Percentiles rank a stretch among this genome's conserved stretches.
Conservation (phyloP, 2,797 vertebrate genomes). For the Artibeus lituratus region DNA sequence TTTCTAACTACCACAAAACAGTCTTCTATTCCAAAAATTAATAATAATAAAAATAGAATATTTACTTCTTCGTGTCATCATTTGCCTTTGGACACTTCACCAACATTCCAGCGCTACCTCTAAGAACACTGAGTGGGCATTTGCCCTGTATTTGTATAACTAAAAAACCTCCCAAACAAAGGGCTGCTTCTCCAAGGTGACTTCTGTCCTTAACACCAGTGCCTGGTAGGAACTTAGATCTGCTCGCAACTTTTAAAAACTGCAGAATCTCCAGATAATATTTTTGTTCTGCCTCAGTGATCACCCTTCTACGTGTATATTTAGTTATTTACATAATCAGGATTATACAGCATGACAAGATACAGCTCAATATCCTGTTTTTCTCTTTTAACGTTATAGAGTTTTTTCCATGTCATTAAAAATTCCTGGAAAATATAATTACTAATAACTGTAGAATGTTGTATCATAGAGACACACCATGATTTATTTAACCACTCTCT, state of each 20-base stretch:
- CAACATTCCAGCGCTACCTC: background rate
- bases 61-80: background rate
- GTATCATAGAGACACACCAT: background rate
- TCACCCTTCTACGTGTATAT: slow-evolving; percentile 1
- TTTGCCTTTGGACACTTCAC: background rate
- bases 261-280: background rate
- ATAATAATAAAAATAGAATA: background rate
- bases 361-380: background rate
- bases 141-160: background rate
- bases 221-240: background rate
- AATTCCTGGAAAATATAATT: slow-evolving; percentile 42
- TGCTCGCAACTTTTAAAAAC: background rate
- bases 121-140: background rate
- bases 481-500: slow-evolving; percentile 32
- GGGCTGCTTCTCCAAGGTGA: background rate
- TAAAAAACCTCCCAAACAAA: slow-evolving; percentile 6
- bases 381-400: slow-evolving; percentile 17
- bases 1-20: background rate
- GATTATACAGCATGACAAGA: background rate
- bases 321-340: slow-evolving; percentile 54
- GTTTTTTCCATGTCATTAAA: slow-evolving; percentile 35
- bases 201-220: slow-evolving; percentile 18
- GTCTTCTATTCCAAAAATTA: background rate
- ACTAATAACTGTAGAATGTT: background rate
- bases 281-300: slow-evolving; percentile 35